Conservation (phyloP, 2,113 vertebrate species). For the Casuarius casuarius region DNA sequence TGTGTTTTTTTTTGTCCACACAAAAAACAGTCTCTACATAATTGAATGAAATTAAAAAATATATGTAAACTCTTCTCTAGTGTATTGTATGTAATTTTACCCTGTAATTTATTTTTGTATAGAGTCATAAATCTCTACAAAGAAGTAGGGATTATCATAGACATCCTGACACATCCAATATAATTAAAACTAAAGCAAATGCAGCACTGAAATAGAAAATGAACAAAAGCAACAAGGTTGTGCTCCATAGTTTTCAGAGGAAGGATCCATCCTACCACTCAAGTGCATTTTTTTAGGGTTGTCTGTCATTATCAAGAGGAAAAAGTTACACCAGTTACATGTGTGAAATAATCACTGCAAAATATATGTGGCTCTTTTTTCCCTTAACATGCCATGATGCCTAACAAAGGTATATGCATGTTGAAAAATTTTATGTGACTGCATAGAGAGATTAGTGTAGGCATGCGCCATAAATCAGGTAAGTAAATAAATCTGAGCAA, state of each 20-base stretch:
- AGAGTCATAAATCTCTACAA: slow-evolving; percentile 18
- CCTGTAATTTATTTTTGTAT: slow-evolving; percentile 1
- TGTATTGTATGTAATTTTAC: neutral
- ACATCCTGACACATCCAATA: neutral
- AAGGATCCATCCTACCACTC: neutral
- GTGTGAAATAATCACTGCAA: slow-evolving; percentile 15
- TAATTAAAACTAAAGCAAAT: slow-evolving; percentile 48
- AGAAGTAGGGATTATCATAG: neutral
- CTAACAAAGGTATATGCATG: neutral
- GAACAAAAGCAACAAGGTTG: neutral
- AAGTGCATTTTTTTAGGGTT: neutral
- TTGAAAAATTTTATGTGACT: slow-evolving; percentile 24
- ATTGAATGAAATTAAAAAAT: neutral
- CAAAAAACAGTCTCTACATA: neutral
- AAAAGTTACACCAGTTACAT: neutral
- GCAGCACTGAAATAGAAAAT: neutral
- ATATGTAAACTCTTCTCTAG: neutral
- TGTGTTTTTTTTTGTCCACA: neutral
- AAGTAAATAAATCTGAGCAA: slow-evolving; percentile 58
- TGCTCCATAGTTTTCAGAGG: neutral
- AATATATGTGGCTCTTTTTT: neutral
- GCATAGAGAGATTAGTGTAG: slow-evolving; percentile 20
- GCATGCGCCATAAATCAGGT: slow-evolving; percentile 33
- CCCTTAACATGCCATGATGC: neutral
- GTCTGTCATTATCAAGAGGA: neutral